Evolutionary conservation across 2,797 vertebrate genomes (phyloP), one percentile per base, ranked within the genome.

Genomic region (Zalophus californianus): DNA sequence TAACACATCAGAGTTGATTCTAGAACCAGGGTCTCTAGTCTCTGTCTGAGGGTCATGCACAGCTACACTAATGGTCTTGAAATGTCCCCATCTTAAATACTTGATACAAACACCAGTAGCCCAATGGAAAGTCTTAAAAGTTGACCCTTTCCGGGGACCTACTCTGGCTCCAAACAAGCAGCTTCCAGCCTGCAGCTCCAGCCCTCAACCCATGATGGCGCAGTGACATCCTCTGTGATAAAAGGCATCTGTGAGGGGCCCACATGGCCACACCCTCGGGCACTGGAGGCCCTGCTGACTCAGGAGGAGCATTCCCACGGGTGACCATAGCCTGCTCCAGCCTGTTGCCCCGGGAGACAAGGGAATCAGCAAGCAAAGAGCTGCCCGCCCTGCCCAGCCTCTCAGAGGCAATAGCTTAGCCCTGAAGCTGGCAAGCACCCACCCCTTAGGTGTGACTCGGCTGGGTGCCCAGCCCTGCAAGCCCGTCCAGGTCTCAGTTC

Each of bases 381-480:
- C 86, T 86, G 56, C 86, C 35, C 0, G 91, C 95, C 97, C 94
- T 96, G 92, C 95, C 95, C 93, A 88, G 78, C 52, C 41, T 86
- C 94, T 95, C 94, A 54, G 29, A 91, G 87, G 92, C 95, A 62
- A 82, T 56, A 66, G 97, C 95, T 79, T 60, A 94, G 94, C 72
- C 89, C 94, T 2, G 18, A 92, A 96, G 96, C 97, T 97, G 97
- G 96, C 97, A 96, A 88, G 95, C 9, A 0, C 97, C 83, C 95
- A 97, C 96, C 20, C 6, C 38, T 18, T 79, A 96, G 94, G 96
- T 92, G 96, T 97, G 97, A 97, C 96, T 96, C 85, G 82, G 95
- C 94, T 1, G 77, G 72, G 85, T 58, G 92, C 97, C 97, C 85
- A 27, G 93, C 32, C 73, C 95, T 77, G 73, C 85, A 87, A 93